Conservation (phyloP, 2,113 vertebrate species). For the Astatotilapia flaviijosephi region DNA sequence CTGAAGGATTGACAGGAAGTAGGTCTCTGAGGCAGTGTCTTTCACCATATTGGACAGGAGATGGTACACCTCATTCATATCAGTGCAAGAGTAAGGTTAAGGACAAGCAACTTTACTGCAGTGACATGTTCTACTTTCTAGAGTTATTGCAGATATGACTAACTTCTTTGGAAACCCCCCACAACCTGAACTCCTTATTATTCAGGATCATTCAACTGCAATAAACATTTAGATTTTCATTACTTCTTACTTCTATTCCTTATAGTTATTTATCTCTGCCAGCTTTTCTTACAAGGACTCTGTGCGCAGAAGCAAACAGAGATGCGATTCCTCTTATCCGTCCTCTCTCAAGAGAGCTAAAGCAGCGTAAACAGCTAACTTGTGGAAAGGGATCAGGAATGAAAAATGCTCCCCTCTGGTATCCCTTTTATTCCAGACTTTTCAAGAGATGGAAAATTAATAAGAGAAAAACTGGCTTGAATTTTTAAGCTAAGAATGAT, state of each 20-base stretch:
- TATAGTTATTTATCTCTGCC: not conserved
- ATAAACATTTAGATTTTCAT: not conserved
- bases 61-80: conserved; percentile 92
- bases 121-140: not conserved
- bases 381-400: conserved; percentile 28
- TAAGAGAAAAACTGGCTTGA: conserved; percentile 29
- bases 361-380: conserved; percentile 46
- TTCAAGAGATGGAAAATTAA: conserved; percentile 48
- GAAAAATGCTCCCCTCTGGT: conserved; percentile 57
- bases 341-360: conserved; percentile 40
- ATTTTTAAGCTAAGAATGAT: conserved; percentile 40
- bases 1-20: conserved; percentile 92
- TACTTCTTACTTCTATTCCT: not conserved
- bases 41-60: conserved; percentile 94
- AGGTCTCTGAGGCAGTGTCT: conserved; percentile 87
- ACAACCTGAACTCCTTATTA: not conserved
- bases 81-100: conserved; percentile 80
- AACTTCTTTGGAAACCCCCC: not conserved
- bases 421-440: conserved; percentile 50
- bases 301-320: conserved; percentile 42
- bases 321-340: conserved; percentile 41
- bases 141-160: not conserved
- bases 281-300: conserved; percentile 45
- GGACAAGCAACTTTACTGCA: conserved; percentile 44
- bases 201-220: not conserved